A percentile compares a stretch with the other conserved stretches of the same genome.
Conservation (phyloP, 1,140 invertebrate genomes). For the Pogonognathellus flavescens region DNA sequence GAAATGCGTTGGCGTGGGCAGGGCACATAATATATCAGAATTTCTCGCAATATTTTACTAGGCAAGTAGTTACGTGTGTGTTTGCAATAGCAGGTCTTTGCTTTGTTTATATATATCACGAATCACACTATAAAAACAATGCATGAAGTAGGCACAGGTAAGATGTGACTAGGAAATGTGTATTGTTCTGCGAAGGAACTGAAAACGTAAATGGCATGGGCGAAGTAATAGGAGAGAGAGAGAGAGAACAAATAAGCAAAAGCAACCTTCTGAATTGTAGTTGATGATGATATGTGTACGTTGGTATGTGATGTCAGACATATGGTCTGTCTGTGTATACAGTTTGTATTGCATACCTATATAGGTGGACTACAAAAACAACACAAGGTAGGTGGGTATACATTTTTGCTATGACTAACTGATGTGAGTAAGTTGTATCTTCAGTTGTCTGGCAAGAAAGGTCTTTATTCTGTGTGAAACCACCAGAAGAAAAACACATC, state of each 20-base stretch:
- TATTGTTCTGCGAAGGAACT: too few relatives aligned
- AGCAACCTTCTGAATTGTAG: background rate
- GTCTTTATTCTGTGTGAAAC: slow-evolving; percentile 24
- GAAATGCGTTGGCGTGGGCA: slow-evolving; percentile 46
- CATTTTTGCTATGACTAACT: background rate
- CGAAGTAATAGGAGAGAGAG: too few relatives aligned
- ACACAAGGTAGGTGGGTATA: background rate
- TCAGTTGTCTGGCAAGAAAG: slow-evolving; percentile 14
- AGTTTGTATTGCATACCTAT: background rate
- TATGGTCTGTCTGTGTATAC: background rate
- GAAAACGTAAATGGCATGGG: too few relatives aligned
- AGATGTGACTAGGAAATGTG: too few relatives aligned
- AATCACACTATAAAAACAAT: too few relatives aligned
- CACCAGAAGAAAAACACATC: slow-evolving; percentile 15
- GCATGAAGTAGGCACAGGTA: too few relatives aligned
- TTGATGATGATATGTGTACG: background rate
- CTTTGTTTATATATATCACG: too few relatives aligned
- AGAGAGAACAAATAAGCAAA: background rate
- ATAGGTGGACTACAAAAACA: too few relatives aligned
- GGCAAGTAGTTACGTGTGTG: too few relatives aligned
- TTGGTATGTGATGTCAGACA: background rate
- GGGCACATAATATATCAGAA: background rate
- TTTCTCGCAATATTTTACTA: too few relatives aligned
- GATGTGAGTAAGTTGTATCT: background rate
- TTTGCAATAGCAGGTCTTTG: too few relatives aligned